These are phyloP conservation scores for Thalassophryne amazonica DNA, from an alignment of 2,797 vertebrate genomes.

Conservation along the genomic window DNA sequence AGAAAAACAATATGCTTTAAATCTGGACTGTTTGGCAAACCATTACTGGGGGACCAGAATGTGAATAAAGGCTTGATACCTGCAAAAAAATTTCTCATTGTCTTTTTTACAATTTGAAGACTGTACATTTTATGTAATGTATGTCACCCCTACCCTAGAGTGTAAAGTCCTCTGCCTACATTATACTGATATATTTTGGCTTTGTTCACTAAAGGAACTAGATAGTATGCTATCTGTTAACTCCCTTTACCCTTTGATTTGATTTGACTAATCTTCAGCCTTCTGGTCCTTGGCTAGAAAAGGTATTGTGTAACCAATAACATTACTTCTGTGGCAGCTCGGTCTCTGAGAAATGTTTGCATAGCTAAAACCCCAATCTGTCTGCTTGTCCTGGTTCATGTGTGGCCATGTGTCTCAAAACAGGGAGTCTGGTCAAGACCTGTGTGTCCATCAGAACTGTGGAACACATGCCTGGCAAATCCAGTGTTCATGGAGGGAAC, in stretches of 20 bases:
- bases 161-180: no score
- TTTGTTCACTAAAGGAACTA: not conserved
- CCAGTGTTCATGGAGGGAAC: slow-evolving; percentile 36
- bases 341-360: slow-evolving; percentile 57
- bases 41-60: no score
- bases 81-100: no score
- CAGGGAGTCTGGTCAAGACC: slow-evolving; percentile 45
- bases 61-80: no score
- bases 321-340: slow-evolving; percentile 66
- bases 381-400: slow-evolving; percentile 59
- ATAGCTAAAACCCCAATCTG: slow-evolving; percentile 60
- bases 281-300: slow-evolving; percentile 29
- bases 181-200: no score
- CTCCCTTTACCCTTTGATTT: slow-evolving; percentile 19
- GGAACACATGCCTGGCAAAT: slow-evolving; percentile 65
- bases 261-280: slow-evolving; percentile 17
- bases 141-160: no score
- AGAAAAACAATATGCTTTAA: no score
- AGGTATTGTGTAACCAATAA: slow-evolving; percentile 59
- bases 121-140: no score
- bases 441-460: slow-evolving; percentile 39
- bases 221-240: slow-evolving; percentile 23
- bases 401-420: slow-evolving; percentile 60
- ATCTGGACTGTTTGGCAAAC: no score
- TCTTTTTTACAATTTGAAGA: no score